Base-by-base conservation (phyloP, 2,113 vertebrate genomes). In the Oceanites oceanicus region DNA sequence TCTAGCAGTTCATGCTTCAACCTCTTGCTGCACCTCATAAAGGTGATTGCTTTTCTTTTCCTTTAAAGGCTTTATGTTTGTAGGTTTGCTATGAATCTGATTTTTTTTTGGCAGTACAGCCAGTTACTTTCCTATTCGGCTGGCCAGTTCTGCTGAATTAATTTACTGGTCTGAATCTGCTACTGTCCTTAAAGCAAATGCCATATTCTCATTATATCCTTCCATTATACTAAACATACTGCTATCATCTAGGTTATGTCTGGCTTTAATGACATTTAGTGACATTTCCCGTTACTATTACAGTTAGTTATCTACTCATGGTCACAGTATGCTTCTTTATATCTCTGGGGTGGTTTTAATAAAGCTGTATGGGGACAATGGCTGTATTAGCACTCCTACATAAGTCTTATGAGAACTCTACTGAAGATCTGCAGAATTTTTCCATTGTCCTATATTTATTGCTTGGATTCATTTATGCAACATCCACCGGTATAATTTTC, bases 251-350 rank as follows among this genome's bases (percentile, higher is more conserved):
- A 87, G 74, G 66, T 79, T 82, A 76, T 95, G 49, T 90, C 94
- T 95, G 84, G 52, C 86, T 95, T 86, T 96, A 94, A 95, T 88
- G 89, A 91, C 90, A 89, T 96, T 95, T 96, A 82, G 70, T 96
- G 96, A 95, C 93, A 96, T 96, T 97, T 96, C 94, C 84, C 0
- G 0, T 82, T 94, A 79, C 62, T 68, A 18, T 94, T 87, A 92
- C 10, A 49, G 80, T 56, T 91, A 74, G 80, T 87, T 94, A 94
- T 91, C 70, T 72, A 53, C 89, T 81, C 58, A 49, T 78, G 61
- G 77, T 87, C 70, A 75, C 56, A 92, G 70, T 87, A 65, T 92
- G 44, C 27, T 85, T 90, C 61, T 82, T 90, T 63, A 34, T 81
- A 32, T 75, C 77, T 92, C 89, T 89, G 44, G 56, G 7, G 76